These are phyloP conservation scores for Heliconius congener DNA, from an alignment of 1,140 invertebrate species.

Conservation along the genomic window DNA sequence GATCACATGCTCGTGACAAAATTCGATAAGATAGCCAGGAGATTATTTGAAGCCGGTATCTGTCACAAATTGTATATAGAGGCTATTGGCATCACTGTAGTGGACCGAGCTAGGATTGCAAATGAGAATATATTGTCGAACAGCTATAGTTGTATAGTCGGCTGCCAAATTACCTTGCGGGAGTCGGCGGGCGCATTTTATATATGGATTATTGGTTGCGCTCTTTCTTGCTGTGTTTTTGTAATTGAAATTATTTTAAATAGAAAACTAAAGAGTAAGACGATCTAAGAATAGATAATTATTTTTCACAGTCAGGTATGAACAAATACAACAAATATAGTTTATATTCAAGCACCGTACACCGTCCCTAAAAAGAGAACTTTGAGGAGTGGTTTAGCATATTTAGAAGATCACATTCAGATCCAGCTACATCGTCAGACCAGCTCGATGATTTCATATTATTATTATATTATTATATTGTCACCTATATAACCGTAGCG, in stretches of 20 bases:
- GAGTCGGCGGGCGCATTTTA: conserved; percentile 58
- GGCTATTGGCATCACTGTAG: conserved; percentile 54
- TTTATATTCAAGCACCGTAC: background rate
- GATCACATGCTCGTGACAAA: conserved; percentile 41
- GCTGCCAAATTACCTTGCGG: conserved; percentile 31
- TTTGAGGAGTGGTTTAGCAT: no score
- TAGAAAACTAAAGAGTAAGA: background rate
- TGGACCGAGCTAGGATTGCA: conserved; percentile 50
- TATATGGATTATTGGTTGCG: conserved; percentile 55
- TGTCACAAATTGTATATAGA: conserved; percentile 54
- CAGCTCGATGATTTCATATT: no score
- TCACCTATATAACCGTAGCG: no score
- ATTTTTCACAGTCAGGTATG: background rate
- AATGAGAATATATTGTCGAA: conserved; percentile 56
- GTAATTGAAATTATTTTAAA: conserved; percentile 45
- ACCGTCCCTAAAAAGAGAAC: no score
- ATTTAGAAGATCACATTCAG: no score
- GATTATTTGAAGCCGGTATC: conserved; percentile 65
- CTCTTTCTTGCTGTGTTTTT: conserved; percentile 47
- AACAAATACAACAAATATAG: no score
- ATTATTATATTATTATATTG: no score
- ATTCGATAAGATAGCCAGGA: conserved; percentile 46
- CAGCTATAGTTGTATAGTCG: conserved; percentile 59
- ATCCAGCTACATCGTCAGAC: no score
- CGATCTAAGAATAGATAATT: background rate